Evolutionary conservation across 2,888 invertebrate species (phyloP).

Genomic region (Mechanitis messenoides): DNA sequence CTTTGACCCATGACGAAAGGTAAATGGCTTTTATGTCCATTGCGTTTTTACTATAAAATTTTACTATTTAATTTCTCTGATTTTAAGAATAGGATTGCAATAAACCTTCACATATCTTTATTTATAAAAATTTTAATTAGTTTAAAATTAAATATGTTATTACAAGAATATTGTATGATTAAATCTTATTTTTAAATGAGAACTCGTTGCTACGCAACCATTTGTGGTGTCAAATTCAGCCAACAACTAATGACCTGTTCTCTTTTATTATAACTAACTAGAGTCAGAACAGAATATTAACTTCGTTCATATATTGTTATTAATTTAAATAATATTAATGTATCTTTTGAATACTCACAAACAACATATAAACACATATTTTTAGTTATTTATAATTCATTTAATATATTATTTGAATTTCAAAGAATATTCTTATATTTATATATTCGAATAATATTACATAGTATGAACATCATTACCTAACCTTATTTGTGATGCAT

Average conservation of each 20-base stretch:
- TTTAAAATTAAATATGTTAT: no score
- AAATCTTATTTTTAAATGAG: constrained; percentile 3
- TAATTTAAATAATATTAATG: background rate
- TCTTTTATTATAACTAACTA: constrained; percentile 15
- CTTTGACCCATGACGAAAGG: constrained; percentile 24
- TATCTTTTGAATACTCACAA: no score
- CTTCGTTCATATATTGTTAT: no score
- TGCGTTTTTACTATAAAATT: constrained; percentile 5
- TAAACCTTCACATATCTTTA: background rate
- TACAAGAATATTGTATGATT: no score
- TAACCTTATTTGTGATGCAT: background rate
- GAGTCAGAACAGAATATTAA: constrained; percentile 4
- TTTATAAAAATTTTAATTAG: no score
- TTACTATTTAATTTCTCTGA: constrained; percentile 1
- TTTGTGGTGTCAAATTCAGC: constrained; percentile 18
- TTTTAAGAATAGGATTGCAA: background rate
- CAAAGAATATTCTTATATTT: no score
- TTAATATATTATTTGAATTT: no score
- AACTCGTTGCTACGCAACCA: background rate
- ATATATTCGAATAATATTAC: no score
- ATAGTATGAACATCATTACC: no score
- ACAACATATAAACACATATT: no score
- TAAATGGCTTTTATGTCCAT: constrained; percentile 18
- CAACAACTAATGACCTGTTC: constrained; percentile 18
- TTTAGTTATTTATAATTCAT: no score